phyloP scores from a whole-genome alignment of 2,888 invertebrate genomes.

The Zelleria hepariella region DNA sequence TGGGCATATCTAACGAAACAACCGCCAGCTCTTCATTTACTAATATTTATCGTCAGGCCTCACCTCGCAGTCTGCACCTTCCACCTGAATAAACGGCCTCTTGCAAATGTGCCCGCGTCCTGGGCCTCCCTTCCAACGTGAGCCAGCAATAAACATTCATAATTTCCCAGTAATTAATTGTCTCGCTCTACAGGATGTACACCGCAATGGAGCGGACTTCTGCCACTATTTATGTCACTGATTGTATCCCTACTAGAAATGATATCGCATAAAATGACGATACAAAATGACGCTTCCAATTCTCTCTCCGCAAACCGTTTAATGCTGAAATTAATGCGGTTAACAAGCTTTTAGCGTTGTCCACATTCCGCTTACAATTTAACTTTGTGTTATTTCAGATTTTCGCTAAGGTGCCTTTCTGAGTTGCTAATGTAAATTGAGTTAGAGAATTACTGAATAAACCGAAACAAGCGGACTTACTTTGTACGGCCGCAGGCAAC shows the following conservation, averaged over 20 bases:
- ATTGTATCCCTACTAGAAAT: neutral
- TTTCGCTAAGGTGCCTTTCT: conserved; percentile 33
- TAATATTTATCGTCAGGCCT: conserved; percentile 30
- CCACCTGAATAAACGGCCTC: conserved; percentile 23
- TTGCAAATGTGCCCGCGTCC: conserved; percentile 26
- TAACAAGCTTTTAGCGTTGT: conserved; percentile 23
- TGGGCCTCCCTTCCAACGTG: conserved; percentile 11
- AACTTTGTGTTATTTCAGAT: conserved; percentile 29
- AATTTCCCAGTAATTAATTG: conserved; percentile 1
- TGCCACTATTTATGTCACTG: neutral
- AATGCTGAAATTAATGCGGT: conserved; percentile 18
- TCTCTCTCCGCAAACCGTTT: neutral
- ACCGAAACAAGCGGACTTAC: conserved; percentile 49
- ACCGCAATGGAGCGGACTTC: neutral
- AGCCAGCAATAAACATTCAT: conserved; percentile 5
- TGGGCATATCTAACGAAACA: conserved; percentile 27
- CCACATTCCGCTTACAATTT: conserved; percentile 12
- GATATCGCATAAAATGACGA: neutral
- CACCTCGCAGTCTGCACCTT: conserved; percentile 11
- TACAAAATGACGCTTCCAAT: neutral
- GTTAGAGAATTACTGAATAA: conserved; percentile 48
- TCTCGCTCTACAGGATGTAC: neutral
- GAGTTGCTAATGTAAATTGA: conserved; percentile 48
- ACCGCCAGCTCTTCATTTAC: conserved; percentile 23
- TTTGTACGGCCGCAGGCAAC: conserved; percentile 38